Evolutionary conservation across 1,140 invertebrate genomes (phyloP), one percentile per base, ranked within the genome.

Genomic region (Calosoma granatense): DNA sequence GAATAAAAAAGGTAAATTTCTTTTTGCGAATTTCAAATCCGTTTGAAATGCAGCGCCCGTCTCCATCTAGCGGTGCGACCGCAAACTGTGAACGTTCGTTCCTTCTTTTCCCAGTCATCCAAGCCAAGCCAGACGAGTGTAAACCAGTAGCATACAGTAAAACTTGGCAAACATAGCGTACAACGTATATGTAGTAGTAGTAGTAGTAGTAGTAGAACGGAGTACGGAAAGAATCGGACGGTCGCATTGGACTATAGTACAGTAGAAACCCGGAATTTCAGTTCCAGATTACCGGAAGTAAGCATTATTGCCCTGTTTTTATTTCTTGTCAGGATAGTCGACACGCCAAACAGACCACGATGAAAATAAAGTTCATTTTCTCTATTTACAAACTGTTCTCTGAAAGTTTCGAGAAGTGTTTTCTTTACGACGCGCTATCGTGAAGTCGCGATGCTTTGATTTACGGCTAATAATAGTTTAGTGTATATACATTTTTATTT

Each of bases 221-320:
- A n/a, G n/a, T n/a, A n/a, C n/a, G n/a, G n/a, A n/a, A n/a, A n/a
- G n/a, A n/a, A n/a, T n/a, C 26, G n/a, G 26, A 9, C 26, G n/a
- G 26, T 36, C 26, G 26, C 6, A 36, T 36, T 36, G 26, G 41
- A 47, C 41, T 47, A 4, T 17, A 17, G 17, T 17, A 36, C 26
- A 36, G 41, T 47, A 12, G 41, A 17, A 47, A 6, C 17, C 41
- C 41, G 41, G 41, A 47, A 47, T 47, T 17, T 47, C 41, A 47
- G 41, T 47, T 47, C 41, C 41, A 47, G 9, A 47, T 47, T 47
- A 47, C 41, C 41, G 41, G 41, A 47, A 47, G 41, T 47, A 47
- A 47, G 15, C 41, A 47, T 47, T 47, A 47, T 47, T 47, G 41
- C 41, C 6, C 41, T 47, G 41, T 47, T 47, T 47, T 47, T 47